Evolutionary conservation across 2,888 invertebrate genomes (phyloP).

Genomic region (Rutpela maculata): DNA sequence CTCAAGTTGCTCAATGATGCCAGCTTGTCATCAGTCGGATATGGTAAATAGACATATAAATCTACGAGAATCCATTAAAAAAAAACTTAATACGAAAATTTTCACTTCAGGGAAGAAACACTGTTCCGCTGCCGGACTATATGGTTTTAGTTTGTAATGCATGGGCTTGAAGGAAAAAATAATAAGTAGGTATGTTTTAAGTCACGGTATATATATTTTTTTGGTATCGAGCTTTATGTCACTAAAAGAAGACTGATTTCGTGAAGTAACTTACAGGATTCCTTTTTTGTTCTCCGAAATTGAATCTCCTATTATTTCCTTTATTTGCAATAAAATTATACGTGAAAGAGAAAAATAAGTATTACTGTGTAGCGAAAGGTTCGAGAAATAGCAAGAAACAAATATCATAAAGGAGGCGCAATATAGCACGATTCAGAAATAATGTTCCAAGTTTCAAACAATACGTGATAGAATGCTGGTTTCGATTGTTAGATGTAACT

Average conservation of each 20-base stretch:
- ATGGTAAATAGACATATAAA: too few relatives aligned
- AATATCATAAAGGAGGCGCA: background rate
- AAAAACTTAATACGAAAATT: too few relatives aligned
- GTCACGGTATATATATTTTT: too few relatives aligned
- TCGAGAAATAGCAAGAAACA: background rate
- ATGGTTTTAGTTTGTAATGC: too few relatives aligned
- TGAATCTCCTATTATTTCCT: conserved; percentile 2
- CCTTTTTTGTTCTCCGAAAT: background rate
- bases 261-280: background rate
- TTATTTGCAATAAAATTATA: conserved; percentile 5
- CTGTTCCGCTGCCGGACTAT: too few relatives aligned
- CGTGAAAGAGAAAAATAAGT: conserved; percentile 6
- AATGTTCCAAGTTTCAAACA: conserved; percentile 4
- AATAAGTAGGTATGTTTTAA: too few relatives aligned
- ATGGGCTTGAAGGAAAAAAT: too few relatives aligned
- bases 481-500: background rate
- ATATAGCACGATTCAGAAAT: conserved; percentile 7
- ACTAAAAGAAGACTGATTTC: background rate
- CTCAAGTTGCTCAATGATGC: too few relatives aligned
- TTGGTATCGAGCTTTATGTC: too few relatives aligned
- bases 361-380: conserved; percentile 3
- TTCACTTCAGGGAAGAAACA: too few relatives aligned
- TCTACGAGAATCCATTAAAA: too few relatives aligned
- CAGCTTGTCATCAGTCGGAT: too few relatives aligned
- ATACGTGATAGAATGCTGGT: background rate